phyloP scores from a whole-genome alignment of 2,113 vertebrate species.

The Isichthys henryi region DNA sequence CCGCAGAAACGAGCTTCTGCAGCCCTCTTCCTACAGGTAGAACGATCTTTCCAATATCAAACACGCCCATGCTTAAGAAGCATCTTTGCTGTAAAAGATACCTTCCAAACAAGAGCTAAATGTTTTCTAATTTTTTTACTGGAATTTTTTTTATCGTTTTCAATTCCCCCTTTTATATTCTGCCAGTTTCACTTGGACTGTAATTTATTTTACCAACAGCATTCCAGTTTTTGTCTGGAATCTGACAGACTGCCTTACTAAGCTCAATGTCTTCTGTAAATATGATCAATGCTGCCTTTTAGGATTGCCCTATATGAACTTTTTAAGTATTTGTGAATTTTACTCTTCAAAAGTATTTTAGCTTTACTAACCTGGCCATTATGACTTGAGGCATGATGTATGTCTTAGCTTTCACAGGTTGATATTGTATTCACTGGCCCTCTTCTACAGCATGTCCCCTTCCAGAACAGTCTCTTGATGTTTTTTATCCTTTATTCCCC shows the following conservation, averaged over 20 bases:
- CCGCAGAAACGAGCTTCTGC: constrained; percentile 43
- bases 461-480: constrained; percentile 54
- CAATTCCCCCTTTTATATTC: constrained; percentile 31
- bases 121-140: constrained; percentile 34
- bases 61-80: constrained; percentile 17
- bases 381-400: constrained; percentile 42
- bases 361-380: constrained; percentile 50
- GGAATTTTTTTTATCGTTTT: constrained; percentile 42
- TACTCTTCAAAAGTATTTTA: constrained; percentile 37
- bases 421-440: constrained; percentile 53
- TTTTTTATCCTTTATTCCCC: constrained; percentile 40
- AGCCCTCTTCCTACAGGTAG: constrained; percentile 36
- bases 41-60: constrained; percentile 34
- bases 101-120: constrained; percentile 39
- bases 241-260: constrained; percentile 40
- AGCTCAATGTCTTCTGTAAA: constrained; percentile 43
- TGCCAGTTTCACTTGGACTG: constrained; percentile 39
- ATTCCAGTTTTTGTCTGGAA: constrained; percentile 39
- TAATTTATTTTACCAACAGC: constrained; percentile 58
- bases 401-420: constrained; percentile 34
- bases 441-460: constrained; percentile 48
- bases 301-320: constrained; percentile 18
- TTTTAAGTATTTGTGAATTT: constrained; percentile 31
- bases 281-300: constrained; percentile 27
- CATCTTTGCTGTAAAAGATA: constrained; percentile 39